Evolutionary conservation across 2,113 vertebrate genomes (phyloP), one percentile per base, ranked within the genome.

Genomic region (Chloebia gouldiae): DNA sequence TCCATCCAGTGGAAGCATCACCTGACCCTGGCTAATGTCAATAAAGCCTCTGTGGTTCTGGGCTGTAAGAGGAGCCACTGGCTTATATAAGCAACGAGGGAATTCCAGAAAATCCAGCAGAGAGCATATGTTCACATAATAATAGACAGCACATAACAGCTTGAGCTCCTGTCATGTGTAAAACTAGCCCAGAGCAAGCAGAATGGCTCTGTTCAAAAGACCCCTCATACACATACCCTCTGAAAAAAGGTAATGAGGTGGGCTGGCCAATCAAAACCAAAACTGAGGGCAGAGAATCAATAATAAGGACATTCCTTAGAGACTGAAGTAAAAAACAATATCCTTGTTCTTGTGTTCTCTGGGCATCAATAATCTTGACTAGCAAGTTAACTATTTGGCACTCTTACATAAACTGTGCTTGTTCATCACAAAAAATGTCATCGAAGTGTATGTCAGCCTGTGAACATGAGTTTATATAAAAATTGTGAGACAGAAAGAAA

Each of bases 91-190:
- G 80, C 28, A 81, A 63, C 11, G 49, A 72, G 47, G 53, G 54
- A 79, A 90, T 75, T 95, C 60, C 91, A 91, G 75, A 80, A 72
- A 86, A 88, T 20, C 68, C 86, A 83, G 39, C 49, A 66, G 68
- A 83, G 71, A 92, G 39, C 92, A 88, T 90, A 95, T 93, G 90
- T 33, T 94, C 80, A 81, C 22, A 77, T 42, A 90, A 4, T 35
- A 81, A 73, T 47, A 86, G n/a, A 65, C 50, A 83, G 79, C 82
- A 78, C 68, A 42, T n/a, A 76, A 90, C 85, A 92, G 92, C 80
- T 81, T 97, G 92, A 83, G 68, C 68, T 95, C 71, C 80, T 83
- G 66, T 72, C 95, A 94, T 44, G 0, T 90, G 78, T 68, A 68
- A 81, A 91, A 88, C 59, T 20, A 75, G 60, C 68, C 78, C 64